These are phyloP conservation scores for Microcebus ravelobensis DNA, from an alignment of 2,113 vertebrate genomes.

Conservation along the genomic window DNA sequence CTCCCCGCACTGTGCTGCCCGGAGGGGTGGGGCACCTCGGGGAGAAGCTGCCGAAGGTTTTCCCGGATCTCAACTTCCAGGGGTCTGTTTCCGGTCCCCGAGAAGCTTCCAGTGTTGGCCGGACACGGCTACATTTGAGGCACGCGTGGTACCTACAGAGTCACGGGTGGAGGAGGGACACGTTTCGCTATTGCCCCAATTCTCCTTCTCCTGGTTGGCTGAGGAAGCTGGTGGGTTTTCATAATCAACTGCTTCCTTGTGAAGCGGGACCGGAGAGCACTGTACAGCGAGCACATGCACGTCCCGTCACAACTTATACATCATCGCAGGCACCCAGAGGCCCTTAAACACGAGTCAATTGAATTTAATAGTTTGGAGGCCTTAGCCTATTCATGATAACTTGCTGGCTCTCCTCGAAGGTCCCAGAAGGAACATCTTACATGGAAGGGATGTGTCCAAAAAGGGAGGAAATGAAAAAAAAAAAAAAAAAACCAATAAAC, in stretches of 20 bases:
- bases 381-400: conserved; percentile 76
- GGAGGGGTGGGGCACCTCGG: neutral
- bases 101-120: neutral
- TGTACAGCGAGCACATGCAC: conserved; percentile 27
- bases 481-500: neutral
- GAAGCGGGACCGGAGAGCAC: neutral
- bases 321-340: conserved; percentile 20
- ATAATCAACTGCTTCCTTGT: neutral
- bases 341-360: conserved; percentile 74
- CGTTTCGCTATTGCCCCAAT: fast-evolving
- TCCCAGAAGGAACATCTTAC: conserved; percentile 78
- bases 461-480: neutral
- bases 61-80: neutral
- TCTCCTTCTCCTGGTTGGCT: neutral
- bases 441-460: neutral
- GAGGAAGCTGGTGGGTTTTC: neutral
- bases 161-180: too few species aligned
- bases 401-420: conserved; percentile 67
- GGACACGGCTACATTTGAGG: fast-evolving
- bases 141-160: too few species aligned
- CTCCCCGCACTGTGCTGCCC: neutral
- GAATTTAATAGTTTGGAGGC: conserved; percentile 74
- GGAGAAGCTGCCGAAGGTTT: neutral
- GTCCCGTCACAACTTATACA: conserved; percentile 34
- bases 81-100: neutral